A percentile compares a stretch with the other conserved stretches of the same genome.
Evolutionary conservation across 2,888 invertebrate species (phyloP).

Genomic region (Sphaerophoria rueppellii): DNA sequence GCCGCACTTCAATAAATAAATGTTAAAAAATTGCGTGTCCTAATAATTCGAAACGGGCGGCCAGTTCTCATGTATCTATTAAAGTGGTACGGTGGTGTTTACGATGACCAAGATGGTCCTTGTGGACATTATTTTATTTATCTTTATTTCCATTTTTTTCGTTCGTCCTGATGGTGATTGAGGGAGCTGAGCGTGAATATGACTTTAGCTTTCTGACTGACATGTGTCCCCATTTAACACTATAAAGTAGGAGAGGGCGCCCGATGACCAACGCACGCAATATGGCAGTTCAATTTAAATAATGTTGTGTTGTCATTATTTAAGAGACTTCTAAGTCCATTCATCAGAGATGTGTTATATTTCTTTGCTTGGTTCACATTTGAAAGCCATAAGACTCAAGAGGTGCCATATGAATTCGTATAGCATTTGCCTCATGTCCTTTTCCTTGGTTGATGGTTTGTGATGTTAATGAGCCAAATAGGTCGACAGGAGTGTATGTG

Average conservation of each 20-base stretch:
- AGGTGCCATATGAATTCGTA: conserved; percentile 28
- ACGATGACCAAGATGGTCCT: background rate
- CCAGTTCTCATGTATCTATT: no score
- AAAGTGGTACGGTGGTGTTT: background rate
- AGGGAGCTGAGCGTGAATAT: conserved; percentile 25
- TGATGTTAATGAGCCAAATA: no score
- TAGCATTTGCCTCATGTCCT: conserved; percentile 11
- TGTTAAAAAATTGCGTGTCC: conserved; percentile 56
- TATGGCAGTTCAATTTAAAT: conserved; percentile 68
- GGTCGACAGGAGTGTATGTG: no score
- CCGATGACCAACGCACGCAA: conserved; percentile 22
- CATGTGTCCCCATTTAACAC: conserved; percentile 72
- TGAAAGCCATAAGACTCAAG: background rate
- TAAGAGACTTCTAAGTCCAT: conserved; percentile 36
- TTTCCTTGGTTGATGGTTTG: conserved; percentile 46
- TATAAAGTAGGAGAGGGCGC: conserved; percentile 39
- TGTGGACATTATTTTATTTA: conserved; percentile 60
- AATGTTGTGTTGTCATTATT: conserved; percentile 28
- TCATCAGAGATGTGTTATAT: conserved; percentile 49
- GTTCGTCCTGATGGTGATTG: background rate
- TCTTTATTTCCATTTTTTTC: conserved; percentile 32
- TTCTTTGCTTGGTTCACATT: conserved; percentile 9
- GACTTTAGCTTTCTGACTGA: conserved; percentile 43
- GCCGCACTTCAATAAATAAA: conserved; percentile 68
- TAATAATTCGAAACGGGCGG: background rate